phyloP scores from a whole-genome alignment of 2,888 invertebrate species.

The Chorisops tibialis region DNA sequence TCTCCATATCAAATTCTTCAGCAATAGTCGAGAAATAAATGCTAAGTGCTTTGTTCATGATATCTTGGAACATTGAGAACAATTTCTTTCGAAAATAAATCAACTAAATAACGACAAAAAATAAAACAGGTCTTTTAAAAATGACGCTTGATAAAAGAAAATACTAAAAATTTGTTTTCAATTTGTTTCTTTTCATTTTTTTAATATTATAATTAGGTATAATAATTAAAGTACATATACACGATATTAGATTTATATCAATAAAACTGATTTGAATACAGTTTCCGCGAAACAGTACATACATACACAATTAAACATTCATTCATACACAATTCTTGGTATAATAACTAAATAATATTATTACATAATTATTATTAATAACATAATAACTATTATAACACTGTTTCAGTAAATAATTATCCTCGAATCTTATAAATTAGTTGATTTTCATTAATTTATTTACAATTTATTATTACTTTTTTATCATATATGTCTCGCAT shows the following conservation, averaged over 20 bases:
- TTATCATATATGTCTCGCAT: neutral
- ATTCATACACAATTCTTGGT: slow-evolving; percentile 2
- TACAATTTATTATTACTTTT: neutral
- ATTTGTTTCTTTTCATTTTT: neutral
- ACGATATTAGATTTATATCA: slow-evolving; percentile 7
- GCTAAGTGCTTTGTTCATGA: too few species aligned
- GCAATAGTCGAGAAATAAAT: too few species aligned
- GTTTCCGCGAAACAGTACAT: slow-evolving; percentile 6
- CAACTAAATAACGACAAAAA: too few species aligned
- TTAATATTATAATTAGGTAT: neutral
- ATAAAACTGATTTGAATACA: slow-evolving; percentile 18
- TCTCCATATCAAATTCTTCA: too few species aligned
- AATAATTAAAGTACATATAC: too few species aligned
- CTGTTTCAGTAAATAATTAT: slow-evolving; percentile 7
- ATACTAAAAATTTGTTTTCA: neutral
- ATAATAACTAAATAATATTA: neutral
- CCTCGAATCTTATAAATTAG: neutral
- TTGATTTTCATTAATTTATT: neutral
- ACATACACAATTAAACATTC: neutral
- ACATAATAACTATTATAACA: slow-evolving; percentile 22
- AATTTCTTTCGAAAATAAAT: too few species aligned
- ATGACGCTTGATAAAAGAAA: neutral
- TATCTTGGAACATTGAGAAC: too few species aligned
- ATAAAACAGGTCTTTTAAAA: neutral
- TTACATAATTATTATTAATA: slow-evolving; percentile 8